These are phyloP conservation scores for Sphaerophoria rueppellii DNA, from an alignment of 2,888 invertebrate genomes.

Conservation along the genomic window DNA sequence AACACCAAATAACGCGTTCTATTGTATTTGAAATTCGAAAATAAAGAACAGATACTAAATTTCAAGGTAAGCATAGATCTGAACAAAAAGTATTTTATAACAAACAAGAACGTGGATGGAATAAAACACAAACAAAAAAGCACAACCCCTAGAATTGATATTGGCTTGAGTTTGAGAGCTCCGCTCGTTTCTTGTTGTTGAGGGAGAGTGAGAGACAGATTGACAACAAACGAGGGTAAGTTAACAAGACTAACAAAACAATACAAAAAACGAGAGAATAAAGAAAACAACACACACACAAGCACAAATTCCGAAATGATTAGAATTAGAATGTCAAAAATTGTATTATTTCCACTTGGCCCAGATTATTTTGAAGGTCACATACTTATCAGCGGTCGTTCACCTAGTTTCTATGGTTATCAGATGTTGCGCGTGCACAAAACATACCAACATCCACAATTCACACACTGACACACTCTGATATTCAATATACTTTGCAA, in stretches of 20 bases:
- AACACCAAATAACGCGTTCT: constrained; percentile 23
- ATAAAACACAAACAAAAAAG: background rate
- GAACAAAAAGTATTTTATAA: constrained; percentile 10
- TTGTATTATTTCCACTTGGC: constrained; percentile 80
- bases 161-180: constrained; percentile 10
- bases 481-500: no score
- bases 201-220: constrained; percentile 14
- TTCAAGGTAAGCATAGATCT: constrained; percentile 33
- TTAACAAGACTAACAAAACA: background rate
- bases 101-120: constrained; percentile 18
- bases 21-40: background rate
- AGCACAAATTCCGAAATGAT: constrained; percentile 53
- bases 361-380: constrained; percentile 83
- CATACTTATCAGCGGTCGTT: constrained; percentile 81
- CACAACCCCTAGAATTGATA: constrained; percentile 12
- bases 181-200: background rate
- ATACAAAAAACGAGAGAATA: background rate
- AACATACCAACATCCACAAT: constrained; percentile 38
- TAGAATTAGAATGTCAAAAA: constrained; percentile 72
- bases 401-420: constrained; percentile 79
- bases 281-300: constrained; percentile 42
- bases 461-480: background rate
- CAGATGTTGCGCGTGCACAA: constrained; percentile 71
- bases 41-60: background rate
- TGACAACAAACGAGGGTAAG: constrained; percentile 25